These are phyloP conservation scores for Drosophila stalkeri DNA, from an alignment of 2,888 invertebrate genomes.

Conservation along the genomic window DNA sequence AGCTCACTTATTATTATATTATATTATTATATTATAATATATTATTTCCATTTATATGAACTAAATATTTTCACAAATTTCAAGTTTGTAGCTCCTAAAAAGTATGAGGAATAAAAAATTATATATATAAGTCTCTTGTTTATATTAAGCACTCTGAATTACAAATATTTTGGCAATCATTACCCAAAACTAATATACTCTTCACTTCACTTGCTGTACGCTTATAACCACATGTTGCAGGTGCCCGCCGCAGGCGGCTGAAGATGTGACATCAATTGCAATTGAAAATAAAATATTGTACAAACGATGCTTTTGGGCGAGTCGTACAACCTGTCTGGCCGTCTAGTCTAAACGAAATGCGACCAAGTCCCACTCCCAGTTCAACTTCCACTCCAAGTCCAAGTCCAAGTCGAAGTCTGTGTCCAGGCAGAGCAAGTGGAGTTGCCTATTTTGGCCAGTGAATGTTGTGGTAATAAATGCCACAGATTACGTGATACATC, in stretches of 20 bases:
- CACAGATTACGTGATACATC: slow-evolving; percentile 35
- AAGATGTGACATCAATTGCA: slow-evolving; percentile 64
- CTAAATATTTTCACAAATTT: no score
- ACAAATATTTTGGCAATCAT: not conserved
- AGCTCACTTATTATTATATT: no score
- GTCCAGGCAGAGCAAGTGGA: not conserved
- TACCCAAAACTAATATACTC: not conserved
- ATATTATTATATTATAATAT: no score
- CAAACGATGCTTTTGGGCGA: slow-evolving; percentile 28
- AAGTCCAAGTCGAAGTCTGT: slow-evolving; percentile 7
- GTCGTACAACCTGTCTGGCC: slow-evolving; percentile 54
- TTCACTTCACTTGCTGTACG: not conserved
- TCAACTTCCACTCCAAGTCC: slow-evolving; percentile 2
- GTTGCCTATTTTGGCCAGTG: slow-evolving; percentile 16
- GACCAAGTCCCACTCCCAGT: slow-evolving; percentile 6
- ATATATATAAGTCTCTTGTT: no score
- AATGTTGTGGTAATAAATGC: slow-evolving; percentile 33
- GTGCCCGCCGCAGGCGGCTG: slow-evolving; percentile 22
- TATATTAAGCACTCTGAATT: no score
- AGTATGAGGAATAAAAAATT: no score
- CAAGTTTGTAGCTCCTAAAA: no score
- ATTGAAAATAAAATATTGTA: slow-evolving; percentile 44
- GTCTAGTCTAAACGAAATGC: slow-evolving; percentile 8
- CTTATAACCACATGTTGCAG: not conserved
- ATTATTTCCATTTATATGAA: no score